These are phyloP conservation scores for Rhagoletis zephyria DNA, from an alignment of 1,140 invertebrate genomes.

Conservation along the genomic window DNA sequence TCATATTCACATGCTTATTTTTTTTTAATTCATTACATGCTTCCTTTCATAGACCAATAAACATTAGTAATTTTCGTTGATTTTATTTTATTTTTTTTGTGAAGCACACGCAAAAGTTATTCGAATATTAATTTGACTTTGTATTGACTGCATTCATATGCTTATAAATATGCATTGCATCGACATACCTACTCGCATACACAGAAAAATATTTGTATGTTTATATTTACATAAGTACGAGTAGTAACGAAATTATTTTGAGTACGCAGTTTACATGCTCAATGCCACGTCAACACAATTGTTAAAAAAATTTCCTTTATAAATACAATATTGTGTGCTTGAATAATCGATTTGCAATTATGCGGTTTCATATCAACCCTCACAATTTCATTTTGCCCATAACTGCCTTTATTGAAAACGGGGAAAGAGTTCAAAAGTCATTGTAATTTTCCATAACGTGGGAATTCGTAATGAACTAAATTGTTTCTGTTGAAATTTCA, in stretches of 20 bases:
- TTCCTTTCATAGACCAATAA: constrained; percentile 29
- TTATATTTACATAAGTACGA: neutral
- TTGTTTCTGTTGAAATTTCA: constrained; percentile 28
- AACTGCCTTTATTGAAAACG: neutral
- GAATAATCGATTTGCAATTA: constrained; percentile 45
- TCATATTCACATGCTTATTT: too few relatives aligned
- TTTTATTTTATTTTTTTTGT: constrained; percentile 2
- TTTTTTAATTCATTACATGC: neutral
- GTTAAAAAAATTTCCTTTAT: neutral
- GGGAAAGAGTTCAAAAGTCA: constrained; percentile 7
- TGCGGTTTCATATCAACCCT: constrained; percentile 28
- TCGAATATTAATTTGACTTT: constrained; percentile 41
- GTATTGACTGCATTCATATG: neutral
- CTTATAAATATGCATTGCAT: neutral
- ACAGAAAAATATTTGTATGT: neutral
- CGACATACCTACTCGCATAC: neutral
- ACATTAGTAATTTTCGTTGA: neutral
- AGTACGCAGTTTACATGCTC: neutral
- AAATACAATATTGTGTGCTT: constrained; percentile 13
- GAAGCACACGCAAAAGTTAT: constrained; percentile 42
- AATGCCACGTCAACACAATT: neutral
- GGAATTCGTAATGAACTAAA: constrained; percentile 20
- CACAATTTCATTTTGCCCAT: neutral
- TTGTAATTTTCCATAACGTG: constrained; percentile 3
- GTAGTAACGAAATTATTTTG: neutral